Conservation (phyloP, 2,888 invertebrate species). For the Drosophila stalkeri region DNA sequence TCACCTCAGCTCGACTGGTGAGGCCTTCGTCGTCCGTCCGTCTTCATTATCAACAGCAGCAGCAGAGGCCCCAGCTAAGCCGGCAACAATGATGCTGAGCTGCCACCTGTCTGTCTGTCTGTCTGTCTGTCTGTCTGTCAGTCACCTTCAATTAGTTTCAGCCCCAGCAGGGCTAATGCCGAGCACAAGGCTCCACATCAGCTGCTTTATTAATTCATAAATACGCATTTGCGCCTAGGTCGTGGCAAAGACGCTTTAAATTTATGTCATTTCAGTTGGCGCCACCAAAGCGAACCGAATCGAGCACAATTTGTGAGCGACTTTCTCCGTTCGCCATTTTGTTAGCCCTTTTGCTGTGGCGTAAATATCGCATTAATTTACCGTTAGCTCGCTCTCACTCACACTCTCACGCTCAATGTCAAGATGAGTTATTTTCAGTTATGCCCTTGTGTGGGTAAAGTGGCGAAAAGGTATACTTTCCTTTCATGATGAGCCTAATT, state of each 20-base stretch:
- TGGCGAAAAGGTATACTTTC: constrained; percentile 13
- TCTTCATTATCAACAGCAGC: constrained; percentile 7
- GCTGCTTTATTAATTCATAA: constrained; percentile 76
- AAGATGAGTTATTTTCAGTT: constrained; percentile 32
- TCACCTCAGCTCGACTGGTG: constrained; percentile 25
- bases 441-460: constrained; percentile 20
- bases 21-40: not conserved
- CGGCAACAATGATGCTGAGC: not conserved
- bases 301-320: constrained; percentile 2
- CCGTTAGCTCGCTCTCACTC: constrained; percentile 6
- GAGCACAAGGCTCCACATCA: constrained; percentile 50
- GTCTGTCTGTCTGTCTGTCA: constrained; percentile 15
- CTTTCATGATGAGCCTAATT: constrained; percentile 29
- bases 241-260: constrained; percentile 47
- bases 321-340: constrained; percentile 5
- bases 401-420: constrained; percentile 11
- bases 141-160: constrained; percentile 75
- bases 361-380: constrained; percentile 61
- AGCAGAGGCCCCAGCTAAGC: not conserved
- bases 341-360: constrained; percentile 47
- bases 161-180: constrained; percentile 51
- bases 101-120: not conserved
- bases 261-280: constrained; percentile 63
- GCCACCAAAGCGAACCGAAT: constrained; percentile 1
- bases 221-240: constrained; percentile 47